Conservation (phyloP, 2,797 vertebrate genomes). For the Etheostoma perlongum region DNA sequence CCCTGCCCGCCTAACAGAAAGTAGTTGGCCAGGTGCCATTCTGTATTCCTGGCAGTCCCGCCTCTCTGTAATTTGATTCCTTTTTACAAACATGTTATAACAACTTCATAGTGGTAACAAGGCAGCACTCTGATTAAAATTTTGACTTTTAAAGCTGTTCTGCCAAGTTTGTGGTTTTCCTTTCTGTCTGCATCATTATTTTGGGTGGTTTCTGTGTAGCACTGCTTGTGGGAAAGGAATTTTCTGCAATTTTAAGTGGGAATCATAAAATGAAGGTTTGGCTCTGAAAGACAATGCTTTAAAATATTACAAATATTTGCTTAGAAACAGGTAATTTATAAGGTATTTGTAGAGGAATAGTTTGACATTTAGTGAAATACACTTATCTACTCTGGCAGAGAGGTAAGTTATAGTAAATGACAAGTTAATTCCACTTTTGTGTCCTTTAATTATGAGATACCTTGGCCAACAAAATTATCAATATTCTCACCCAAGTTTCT, state of each 20-base stretch:
- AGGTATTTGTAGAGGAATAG: background rate
- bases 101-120: constrained; percentile 28
- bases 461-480: background rate
- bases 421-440: too few relatives aligned
- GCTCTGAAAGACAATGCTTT: background rate
- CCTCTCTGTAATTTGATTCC: constrained; percentile 73
- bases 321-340: background rate
- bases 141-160: background rate
- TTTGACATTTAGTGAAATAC: background rate
- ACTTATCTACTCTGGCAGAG: background rate
- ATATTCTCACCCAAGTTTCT: too few relatives aligned
- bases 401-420: background rate
- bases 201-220: constrained; percentile 28
- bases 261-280: background rate
- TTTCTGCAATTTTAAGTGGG: constrained; percentile 6
- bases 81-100: constrained; percentile 40
- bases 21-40: constrained; percentile 68
- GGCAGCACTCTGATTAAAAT: constrained; percentile 24
- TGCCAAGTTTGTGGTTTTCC: constrained; percentile 45
- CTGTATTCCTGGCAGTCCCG: constrained; percentile 69
- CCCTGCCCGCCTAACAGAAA: constrained; percentile 61
- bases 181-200: constrained; percentile 27
- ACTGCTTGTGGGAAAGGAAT: constrained; percentile 42
- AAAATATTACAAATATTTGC: background rate
- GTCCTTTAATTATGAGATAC: background rate